phyloP scores from a whole-genome alignment of 2,113 vertebrate genomes.

The Pholis gunnellus region DNA sequence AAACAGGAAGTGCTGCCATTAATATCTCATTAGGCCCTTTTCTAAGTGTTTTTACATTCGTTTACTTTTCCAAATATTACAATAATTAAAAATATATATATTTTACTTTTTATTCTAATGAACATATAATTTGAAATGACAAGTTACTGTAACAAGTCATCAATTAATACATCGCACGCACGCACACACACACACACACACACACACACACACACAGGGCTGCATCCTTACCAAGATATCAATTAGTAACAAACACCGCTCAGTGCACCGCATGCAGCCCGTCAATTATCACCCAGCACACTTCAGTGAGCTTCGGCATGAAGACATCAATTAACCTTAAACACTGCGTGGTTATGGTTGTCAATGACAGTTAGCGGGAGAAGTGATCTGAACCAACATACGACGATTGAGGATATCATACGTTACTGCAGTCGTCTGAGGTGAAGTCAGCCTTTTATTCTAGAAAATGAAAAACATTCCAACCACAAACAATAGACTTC shows the following conservation, averaged over 20 bases:
- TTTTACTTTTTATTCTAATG: neutral
- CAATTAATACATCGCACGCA: slow-evolving; percentile 31
- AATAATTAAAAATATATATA: neutral
- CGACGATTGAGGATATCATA: neutral
- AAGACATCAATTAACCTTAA: slow-evolving; percentile 47
- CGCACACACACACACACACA: neutral
- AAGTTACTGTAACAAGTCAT: slow-evolving; percentile 25
- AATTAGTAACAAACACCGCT: slow-evolving; percentile 43
- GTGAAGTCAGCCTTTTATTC: neutral
- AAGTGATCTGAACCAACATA: slow-evolving; percentile 3
- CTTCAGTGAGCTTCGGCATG: slow-evolving; percentile 26
- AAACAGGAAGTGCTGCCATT: neutral
- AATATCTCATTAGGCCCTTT: neutral
- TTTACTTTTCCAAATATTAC: neutral
- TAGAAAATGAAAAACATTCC: neutral
- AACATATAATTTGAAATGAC: slow-evolving; percentile 11
- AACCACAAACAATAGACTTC: neutral
- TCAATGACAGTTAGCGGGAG: slow-evolving; percentile 23
- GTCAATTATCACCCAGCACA: slow-evolving; percentile 38
- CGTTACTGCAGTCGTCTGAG: neutral
- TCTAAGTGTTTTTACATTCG: neutral
- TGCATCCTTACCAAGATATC: slow-evolving; percentile 34
- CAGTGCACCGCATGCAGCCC: slow-evolving; percentile 4
- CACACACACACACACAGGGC: slow-evolving; percentile 1
- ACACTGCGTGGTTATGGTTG: slow-evolving; percentile 23